Conservation (phyloP, 1,140 invertebrate genomes). For the Atopsyche davidsoni region DNA sequence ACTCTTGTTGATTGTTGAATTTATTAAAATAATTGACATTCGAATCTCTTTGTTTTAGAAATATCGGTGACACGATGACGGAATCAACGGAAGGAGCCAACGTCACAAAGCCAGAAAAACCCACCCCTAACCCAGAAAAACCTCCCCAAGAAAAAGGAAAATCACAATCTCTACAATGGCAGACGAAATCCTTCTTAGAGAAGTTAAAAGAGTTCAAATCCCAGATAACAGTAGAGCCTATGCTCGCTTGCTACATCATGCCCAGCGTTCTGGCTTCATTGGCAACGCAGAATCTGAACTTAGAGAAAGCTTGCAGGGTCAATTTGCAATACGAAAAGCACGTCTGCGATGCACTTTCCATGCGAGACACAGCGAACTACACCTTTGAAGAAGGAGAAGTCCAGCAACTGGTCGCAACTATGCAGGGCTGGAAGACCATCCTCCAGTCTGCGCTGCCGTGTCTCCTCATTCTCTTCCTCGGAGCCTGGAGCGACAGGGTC, state of each 20-base stretch:
- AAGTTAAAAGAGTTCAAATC: conserved; percentile 50
- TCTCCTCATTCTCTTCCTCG: conserved; percentile 69
- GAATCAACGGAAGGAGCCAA: conserved; percentile 7
- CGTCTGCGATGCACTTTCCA: conserved; percentile 65
- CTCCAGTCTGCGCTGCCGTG: conserved; percentile 69
- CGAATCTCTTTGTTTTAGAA: conserved; percentile 9
- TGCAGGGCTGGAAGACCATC: conserved; percentile 75
- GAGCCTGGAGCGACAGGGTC: conserved; percentile 68
- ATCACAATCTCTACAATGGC: conserved; percentile 32
- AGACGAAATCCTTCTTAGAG: conserved; percentile 46
- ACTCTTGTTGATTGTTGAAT: too few relatives aligned
- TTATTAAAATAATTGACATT: too few relatives aligned
- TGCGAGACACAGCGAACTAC: conserved; percentile 62
- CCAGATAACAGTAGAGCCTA: conserved; percentile 73
- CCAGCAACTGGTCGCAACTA: conserved; percentile 68
- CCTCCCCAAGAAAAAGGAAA: conserved; percentile 3
- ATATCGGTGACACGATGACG: conserved; percentile 6
- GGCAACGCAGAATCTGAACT: conserved; percentile 73
- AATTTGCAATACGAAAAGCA: conserved; percentile 65
- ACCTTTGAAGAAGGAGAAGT: conserved; percentile 65
- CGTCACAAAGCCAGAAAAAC: conserved; percentile 8
- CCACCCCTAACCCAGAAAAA: too few relatives aligned
- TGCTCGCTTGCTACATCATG: conserved; percentile 73
- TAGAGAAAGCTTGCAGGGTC: conserved; percentile 78
- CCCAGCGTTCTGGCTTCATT: conserved; percentile 69